A percentile compares a stretch with the other conserved stretches of the same genome.
These are phyloP conservation scores for Apocrypta bakeri DNA, from an alignment of 1,140 invertebrate species.

Conservation along the genomic window DNA sequence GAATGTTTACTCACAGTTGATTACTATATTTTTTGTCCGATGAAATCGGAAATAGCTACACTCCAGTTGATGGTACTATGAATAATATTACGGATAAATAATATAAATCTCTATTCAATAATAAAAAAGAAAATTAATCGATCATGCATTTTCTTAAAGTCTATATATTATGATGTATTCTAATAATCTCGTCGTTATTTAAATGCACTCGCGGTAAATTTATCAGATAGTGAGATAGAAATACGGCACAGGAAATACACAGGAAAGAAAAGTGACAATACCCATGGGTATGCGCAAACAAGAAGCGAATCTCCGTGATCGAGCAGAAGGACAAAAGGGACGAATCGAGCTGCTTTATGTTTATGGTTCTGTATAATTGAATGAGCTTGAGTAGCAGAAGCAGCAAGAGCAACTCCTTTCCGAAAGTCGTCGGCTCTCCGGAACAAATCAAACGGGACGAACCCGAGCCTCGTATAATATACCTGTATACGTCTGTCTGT, in stretches of 20 bases:
- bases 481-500: not conserved
- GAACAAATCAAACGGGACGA: constrained; percentile 12
- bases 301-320: constrained; percentile 21
- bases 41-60: too few relatives aligned
- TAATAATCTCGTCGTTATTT: too few relatives aligned
- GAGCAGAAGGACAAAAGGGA: too few relatives aligned
- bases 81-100: not conserved
- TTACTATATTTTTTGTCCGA: not conserved
- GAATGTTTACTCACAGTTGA: not conserved
- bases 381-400: not conserved
- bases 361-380: not conserved
- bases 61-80: too few relatives aligned
- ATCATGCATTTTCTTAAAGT: too few relatives aligned
- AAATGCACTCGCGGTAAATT: not conserved
- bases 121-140: too few relatives aligned
- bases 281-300: constrained; percentile 31
- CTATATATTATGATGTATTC: too few relatives aligned
- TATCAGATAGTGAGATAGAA: not conserved
- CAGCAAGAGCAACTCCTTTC: too few relatives aligned
- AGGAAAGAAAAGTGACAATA: constrained; percentile 46
- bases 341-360: not conserved
- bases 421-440: not conserved
- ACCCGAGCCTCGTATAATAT: constrained; percentile 7
- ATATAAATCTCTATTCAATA: too few relatives aligned
- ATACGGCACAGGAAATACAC: not conserved